phyloP scores from a whole-genome alignment of 2,797 vertebrate genomes.

The Enteromius mattozi region DNA sequence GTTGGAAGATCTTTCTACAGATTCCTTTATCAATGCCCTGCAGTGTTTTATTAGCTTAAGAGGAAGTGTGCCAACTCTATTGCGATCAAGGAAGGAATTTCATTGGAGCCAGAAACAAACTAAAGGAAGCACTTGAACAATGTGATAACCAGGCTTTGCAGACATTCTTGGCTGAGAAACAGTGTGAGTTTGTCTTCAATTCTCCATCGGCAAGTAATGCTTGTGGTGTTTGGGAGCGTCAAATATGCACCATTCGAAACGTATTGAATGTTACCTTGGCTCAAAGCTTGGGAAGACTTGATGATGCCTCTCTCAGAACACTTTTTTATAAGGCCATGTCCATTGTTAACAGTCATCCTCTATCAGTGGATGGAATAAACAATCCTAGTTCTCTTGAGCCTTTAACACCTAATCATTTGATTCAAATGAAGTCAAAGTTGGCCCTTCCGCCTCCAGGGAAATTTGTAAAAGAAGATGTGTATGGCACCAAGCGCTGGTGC shows the following conservation, averaged over 20 bases:
- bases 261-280: too few relatives aligned
- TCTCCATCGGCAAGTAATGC: slow-evolving; percentile 8
- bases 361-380: too few relatives aligned
- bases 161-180: neutral
- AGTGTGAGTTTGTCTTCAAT: slow-evolving; percentile 6
- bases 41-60: neutral
- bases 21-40: slow-evolving; percentile 34
- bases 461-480: neutral
- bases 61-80: slow-evolving; percentile 10
- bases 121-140: neutral
- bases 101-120: neutral
- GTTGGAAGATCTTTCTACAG: slow-evolving; percentile 10
- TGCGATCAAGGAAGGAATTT: slow-evolving; percentile 21
- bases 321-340: too few relatives aligned
- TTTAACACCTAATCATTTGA: too few relatives aligned
- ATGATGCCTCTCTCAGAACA: too few relatives aligned
- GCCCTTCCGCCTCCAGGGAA: neutral
- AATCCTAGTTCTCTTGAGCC: too few relatives aligned
- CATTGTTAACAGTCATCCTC: too few relatives aligned
- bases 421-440: neutral
- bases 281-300: too few relatives aligned
- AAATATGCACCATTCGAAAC: neutral
- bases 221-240: neutral
- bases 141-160: neutral
- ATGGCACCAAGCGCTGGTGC: neutral